Percentiles rank a stretch among this genome's conserved stretches.
phyloP scores from a whole-genome alignment of 1,140 invertebrate genomes.

The Aleiodes sp. region DNA sequence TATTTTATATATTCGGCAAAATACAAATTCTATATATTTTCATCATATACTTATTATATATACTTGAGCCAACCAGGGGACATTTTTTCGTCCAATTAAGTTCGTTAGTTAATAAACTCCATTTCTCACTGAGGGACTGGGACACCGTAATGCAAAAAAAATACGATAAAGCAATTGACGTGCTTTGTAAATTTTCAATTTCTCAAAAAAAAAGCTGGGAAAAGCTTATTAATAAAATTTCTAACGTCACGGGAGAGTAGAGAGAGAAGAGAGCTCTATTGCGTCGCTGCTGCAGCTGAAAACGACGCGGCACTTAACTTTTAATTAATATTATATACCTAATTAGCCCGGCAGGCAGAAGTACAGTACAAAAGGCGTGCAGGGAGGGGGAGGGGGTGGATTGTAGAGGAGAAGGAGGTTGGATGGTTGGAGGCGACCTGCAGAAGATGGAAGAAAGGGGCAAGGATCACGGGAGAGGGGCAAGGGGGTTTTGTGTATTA shows the following conservation, averaged over 20 bases:
- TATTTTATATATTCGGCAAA: too few relatives aligned
- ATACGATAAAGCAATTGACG: too few relatives aligned
- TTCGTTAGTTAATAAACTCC: too few relatives aligned
- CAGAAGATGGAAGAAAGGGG: not conserved
- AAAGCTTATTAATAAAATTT: constrained; percentile 12
- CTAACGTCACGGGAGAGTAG: constrained; percentile 18
- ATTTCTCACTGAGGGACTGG: too few relatives aligned
- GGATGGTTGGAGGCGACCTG: not conserved
- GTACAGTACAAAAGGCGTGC: constrained; percentile 20
- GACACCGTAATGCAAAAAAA: too few relatives aligned
- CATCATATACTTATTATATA: too few relatives aligned
- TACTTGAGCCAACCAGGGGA: too few relatives aligned
- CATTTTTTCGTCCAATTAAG: too few relatives aligned
- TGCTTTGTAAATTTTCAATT: too few relatives aligned
- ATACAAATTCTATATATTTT: too few relatives aligned
- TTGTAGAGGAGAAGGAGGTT: not conserved
- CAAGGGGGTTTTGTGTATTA: constrained; percentile 65
- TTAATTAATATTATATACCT: constrained; percentile 67
- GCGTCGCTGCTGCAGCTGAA: constrained; percentile 41
- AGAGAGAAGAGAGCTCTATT: constrained; percentile 22
- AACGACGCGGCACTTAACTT: constrained; percentile 59
- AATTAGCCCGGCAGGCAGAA: constrained; percentile 58
- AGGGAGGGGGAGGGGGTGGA: not conserved
- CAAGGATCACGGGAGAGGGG: not conserved
- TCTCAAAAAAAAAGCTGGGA: not conserved